phyloP scores from a whole-genome alignment of 2,888 invertebrate genomes.

The Oligia latruncula region DNA sequence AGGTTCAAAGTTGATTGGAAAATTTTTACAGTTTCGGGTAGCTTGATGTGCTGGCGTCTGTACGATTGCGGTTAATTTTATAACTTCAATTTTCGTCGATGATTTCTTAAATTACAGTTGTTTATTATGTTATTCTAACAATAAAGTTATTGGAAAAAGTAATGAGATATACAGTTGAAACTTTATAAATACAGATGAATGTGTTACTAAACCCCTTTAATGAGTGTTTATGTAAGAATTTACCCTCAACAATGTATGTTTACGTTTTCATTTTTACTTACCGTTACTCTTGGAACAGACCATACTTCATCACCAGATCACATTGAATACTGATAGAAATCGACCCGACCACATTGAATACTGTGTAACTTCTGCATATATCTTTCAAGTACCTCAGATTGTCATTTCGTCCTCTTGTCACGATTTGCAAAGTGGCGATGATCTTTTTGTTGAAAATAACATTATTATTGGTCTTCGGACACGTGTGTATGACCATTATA shows the following conservation, averaged over 20 bases:
- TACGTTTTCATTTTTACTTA: neutral
- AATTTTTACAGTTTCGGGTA: no score
- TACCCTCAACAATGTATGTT: neutral
- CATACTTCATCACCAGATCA: neutral
- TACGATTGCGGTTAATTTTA: neutral
- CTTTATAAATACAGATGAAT: neutral
- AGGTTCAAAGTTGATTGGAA: no score
- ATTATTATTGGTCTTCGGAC: constrained; percentile 66
- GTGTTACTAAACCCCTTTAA: neutral
- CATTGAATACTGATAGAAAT: neutral
- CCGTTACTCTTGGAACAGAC: no score
- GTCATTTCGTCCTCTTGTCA: constrained; percentile 63
- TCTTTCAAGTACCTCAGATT: neutral
- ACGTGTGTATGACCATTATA: constrained; percentile 62
- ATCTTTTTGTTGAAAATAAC: constrained; percentile 69
- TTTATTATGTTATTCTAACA: no score
- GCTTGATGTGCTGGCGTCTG: no score
- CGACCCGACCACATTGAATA: no score
- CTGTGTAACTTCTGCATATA: constrained; percentile 27
- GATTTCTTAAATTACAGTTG: neutral
- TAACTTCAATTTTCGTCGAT: no score
- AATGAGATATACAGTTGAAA: neutral
- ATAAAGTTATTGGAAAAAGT: no score
- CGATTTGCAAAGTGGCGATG: constrained; percentile 66
- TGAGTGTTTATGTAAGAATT: neutral